Evolutionary conservation across 2,888 invertebrate genomes (phyloP), one percentile per base, ranked within the genome.

Genomic region (Epistrophe grossulariae): DNA sequence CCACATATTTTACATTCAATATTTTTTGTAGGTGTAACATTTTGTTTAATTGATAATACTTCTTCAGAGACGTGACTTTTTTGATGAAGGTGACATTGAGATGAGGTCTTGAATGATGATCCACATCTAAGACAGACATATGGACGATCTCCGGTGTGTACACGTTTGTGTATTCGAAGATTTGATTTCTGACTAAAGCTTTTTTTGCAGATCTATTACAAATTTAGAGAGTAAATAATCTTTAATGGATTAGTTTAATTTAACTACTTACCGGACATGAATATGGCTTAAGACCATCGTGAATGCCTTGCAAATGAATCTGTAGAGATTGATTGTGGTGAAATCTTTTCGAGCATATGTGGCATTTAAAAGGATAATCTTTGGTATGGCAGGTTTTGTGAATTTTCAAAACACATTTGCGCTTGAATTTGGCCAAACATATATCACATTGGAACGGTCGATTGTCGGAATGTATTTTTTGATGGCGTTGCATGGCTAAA

Each of bases 281-380:
- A 94, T 98, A 98, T 0, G 98, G 98, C 91, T 98, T 98, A 91
- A 99, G 99, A 5, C 99, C 99, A 0, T 99, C 99, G 92, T 99
- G 99, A 0, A 98, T 99, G 17, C 99, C 19, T 13, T 24, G 94
- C 85, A 99, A 93, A 92, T 99, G 99, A 3, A 88, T 64, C 15
- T 77, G 70, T 3, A 90, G 60, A 28, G 89, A 88, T 31, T 88
- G 88, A 17, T 81, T 84, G 3, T 88, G 74, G 0, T 74, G 17
- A 48, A 90, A 90, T 2, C 31, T 50, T 64, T 89, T 89, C 1
- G 79, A 31, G 13, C 90, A 90, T 15, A 73, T 84, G 0, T 62
- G n/a, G 66, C 91, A 91, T 93, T 93, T 90, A 68, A 89, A 89
- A 8, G 55, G 72, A 38, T 88, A 89, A 31, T 88, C 76, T 89